Evolutionary conservation across 1,140 invertebrate genomes (phyloP), one percentile per base, ranked within the genome.

Genomic region (Ooceraea biroi): DNA sequence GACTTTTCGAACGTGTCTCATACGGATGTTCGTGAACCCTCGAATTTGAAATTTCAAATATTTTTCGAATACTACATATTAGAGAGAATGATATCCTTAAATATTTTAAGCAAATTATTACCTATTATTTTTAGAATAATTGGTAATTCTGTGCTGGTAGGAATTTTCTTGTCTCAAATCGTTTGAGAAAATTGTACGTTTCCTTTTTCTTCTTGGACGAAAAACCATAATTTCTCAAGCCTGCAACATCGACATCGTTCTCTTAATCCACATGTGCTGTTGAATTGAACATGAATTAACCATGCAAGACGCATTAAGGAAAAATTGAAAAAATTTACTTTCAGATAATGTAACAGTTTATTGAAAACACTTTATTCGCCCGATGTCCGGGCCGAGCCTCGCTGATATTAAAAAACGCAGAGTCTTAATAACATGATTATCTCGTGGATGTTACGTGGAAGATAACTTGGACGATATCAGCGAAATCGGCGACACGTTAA

Each of bases 301-400:
- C n/a, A n/a, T n/a, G n/a, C n/a, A 46, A 55, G 8, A 14, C 61
- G 19, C 44, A 0, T 27, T 25, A n/a, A 17, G 14, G 55, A 80
- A 41, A 30, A 69, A 74, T 84, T 48, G 78, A 41, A n/a, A 19
- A 50, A 19, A 44, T 84, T 36, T 36, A 36, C 36, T 36, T 36
- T 94, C 92, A 93, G 92, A 88, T 94, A 93, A 93, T 94, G 88
- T 94, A 94, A 93, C 93, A 94, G 92, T 94, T 94, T 94, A 94
- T 94, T 94, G 92, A 94, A 94, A 94, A 94, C 93, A 93, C 91
- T 92, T 93, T 89, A 85, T 91, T 80, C 84, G 88, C 88, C 88
- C 91, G 89, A 89, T 91, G 82, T 85, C 85, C 91, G 91, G 91
- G 88, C 82, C 90, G 92, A 93, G 90, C 89, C 88, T 92, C 91